Evolutionary conservation across 1,140 invertebrate species (phyloP).

Genomic region (Heliothis virescens): DNA sequence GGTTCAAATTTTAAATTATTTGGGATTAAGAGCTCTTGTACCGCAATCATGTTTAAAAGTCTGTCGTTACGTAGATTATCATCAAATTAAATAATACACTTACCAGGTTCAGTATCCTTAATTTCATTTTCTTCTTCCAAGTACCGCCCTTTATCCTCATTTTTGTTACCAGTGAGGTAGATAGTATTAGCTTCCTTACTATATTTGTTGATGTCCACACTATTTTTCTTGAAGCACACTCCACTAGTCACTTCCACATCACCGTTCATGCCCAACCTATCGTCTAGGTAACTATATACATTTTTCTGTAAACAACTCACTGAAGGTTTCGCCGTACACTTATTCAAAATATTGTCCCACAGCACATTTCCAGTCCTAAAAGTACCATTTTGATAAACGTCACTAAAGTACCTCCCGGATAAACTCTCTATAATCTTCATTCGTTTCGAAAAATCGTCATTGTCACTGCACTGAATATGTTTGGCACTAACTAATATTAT

Average conservation of each 20-base stretch:
- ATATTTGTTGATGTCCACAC: constrained; percentile 87
- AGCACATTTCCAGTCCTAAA: constrained; percentile 89
- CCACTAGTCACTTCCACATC: constrained; percentile 91
- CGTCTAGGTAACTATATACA: constrained; percentile 90
- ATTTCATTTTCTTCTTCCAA: constrained; percentile 77
- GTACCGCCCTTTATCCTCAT: constrained; percentile 73
- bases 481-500: constrained; percentile 65
- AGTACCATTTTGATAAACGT: constrained; percentile 79
- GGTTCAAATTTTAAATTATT: too few relatives aligned
- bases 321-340: constrained; percentile 89
- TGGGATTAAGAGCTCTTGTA: too few relatives aligned
- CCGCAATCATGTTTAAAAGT: too few relatives aligned
- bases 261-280: constrained; percentile 87
- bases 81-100: constrained; percentile 49
- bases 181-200: constrained; percentile 79
- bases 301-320: constrained; percentile 92
- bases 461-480: constrained; percentile 60
- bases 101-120: constrained; percentile 79
- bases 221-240: constrained; percentile 90
- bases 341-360: constrained; percentile 90
- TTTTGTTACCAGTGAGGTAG: constrained; percentile 76
- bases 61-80: too few relatives aligned
- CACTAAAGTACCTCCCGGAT: constrained; percentile 70
- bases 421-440: constrained; percentile 73
- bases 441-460: constrained; percentile 69